Conservation (phyloP, 2,113 vertebrate species). For the Aphelocoma coerulescens region DNA sequence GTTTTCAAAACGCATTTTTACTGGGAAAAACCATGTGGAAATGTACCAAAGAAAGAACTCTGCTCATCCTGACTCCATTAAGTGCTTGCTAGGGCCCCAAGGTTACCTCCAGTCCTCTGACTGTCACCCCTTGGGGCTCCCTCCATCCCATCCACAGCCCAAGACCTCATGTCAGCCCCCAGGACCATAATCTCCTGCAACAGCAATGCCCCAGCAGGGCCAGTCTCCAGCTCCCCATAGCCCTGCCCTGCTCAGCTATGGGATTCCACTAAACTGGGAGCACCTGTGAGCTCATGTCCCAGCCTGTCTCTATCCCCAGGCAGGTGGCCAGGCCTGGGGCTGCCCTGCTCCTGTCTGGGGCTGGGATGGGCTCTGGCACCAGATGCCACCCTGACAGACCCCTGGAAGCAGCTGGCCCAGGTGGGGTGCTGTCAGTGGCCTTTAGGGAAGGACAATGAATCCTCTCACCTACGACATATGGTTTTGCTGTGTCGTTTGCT, state of each 20-base stretch:
- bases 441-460: slow-evolving; percentile 50
- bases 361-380: background rate
- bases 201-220: background rate
- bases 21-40: background rate
- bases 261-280: background rate
- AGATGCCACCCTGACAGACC: background rate
- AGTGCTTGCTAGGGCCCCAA: background rate
- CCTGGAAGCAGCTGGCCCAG: background rate
- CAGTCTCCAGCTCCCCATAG: background rate
- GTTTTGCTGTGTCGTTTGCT: slow-evolving; percentile 89
- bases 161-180: background rate
- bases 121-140: background rate
- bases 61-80: background rate
- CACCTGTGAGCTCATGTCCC: background rate
- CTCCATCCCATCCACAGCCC: background rate
- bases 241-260: background rate
- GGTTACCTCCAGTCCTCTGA: background rate
- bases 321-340: background rate
- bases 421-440: background rate
- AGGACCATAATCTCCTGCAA: background rate
- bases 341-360: background rate
- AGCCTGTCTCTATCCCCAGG: background rate
- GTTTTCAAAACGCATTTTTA: background rate
- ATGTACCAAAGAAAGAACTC: background rate
- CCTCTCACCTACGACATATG: slow-evolving; percentile 97